Evolutionary conservation across 2,888 invertebrate species (phyloP), one percentile per base, ranked within the genome.

Genomic region (Napeogenes inachia): DNA sequence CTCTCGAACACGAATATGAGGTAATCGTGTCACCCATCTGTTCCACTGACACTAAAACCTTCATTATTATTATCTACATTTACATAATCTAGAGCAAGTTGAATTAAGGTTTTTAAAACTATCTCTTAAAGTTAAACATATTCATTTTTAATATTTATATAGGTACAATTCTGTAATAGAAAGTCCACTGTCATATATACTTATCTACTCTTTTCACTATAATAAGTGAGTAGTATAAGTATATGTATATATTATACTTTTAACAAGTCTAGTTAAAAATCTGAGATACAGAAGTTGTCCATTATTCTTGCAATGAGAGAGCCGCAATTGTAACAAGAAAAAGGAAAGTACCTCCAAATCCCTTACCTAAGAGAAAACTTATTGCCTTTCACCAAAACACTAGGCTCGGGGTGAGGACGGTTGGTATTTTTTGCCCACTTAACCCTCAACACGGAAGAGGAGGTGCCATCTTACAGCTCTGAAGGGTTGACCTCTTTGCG

Each of bases 371-470:
- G 59, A 56, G 62, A 59, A 66, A 64, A 67, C 62, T 67, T 67
- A 64, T 64, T 56, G 67, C 62, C 60, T 46, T 61, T 56, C 54
- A 57, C 58, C 38, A 59, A 42, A 56, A 57, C 55, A 35, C 53
- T 32, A 53, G 62, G 58, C 38, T 45, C 56, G 42, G 30, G 56
- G 60, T 57, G 57, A 59, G 56, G 46, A 54, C 35, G 60, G 56
- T 59, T 60, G 56, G 61, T 66, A 83, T 88, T 89, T 89, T 89
- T 89, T 89, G 86, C 80, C 73, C 79, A 76, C 82, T 84, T 80
- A 82, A 79, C 84, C 79, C 83, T 69, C 71, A 77, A 90, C 89
- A 90, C 82, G 88, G 82, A 90, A 89, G 75, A 85, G 89, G 89
- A 87, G 89, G 89, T 75, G 75, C 86, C 82, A 77, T 84, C 86